Evolutionary conservation across 2,797 vertebrate genomes (phyloP).

Genomic region (Peromyscus aztecus): DNA sequence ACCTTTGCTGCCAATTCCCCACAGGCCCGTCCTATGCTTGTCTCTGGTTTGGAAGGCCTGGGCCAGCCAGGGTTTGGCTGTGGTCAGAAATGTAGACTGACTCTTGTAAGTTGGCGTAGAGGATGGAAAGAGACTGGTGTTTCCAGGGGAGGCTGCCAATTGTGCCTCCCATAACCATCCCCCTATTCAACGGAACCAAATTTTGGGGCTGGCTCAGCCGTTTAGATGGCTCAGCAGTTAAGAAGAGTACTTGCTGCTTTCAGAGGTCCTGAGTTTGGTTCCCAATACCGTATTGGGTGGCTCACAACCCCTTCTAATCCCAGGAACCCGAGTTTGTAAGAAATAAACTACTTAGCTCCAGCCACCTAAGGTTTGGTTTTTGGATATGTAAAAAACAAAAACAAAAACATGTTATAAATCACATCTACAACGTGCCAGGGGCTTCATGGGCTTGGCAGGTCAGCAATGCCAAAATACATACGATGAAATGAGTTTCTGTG

Average conservation of each 20-base stretch:
- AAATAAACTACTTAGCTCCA: background rate
- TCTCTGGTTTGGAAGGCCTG: background rate
- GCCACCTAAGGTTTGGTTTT: conserved; percentile 22
- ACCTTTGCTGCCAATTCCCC: background rate
- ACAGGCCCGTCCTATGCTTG: background rate
- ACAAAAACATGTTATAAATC: background rate
- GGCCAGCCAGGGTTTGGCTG: background rate
- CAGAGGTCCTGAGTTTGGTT: background rate
- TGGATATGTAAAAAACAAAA: background rate
- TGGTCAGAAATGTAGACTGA: background rate
- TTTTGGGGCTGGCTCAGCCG: background rate
- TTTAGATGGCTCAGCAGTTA: background rate
- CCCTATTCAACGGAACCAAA: background rate
- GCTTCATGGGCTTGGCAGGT: background rate
- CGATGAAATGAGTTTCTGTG: background rate
- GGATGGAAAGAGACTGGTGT: background rate
- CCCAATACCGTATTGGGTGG: background rate
- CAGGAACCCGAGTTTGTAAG: background rate
- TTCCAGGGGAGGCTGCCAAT: background rate
- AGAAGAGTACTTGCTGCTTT: background rate
- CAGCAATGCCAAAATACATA: background rate
- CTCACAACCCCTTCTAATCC: background rate
- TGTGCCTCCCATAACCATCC: background rate
- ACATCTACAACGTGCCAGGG: background rate
- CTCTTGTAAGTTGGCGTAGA: background rate